Evolutionary conservation across 2,113 vertebrate genomes (phyloP).

Genomic region (Acrocephalus arundinaceus): DNA sequence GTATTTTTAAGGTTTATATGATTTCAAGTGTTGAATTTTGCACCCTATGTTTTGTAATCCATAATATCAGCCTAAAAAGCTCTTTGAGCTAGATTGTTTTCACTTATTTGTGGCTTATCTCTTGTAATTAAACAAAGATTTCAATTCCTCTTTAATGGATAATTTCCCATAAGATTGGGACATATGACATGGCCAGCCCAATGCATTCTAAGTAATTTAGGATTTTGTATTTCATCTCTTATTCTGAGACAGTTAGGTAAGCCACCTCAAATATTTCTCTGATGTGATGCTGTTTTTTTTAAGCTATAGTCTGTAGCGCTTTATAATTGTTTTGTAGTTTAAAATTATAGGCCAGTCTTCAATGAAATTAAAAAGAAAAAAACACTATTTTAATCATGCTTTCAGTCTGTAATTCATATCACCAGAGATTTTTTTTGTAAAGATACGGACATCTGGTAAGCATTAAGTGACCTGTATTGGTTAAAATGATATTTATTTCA

Average conservation of each 20-base stretch:
- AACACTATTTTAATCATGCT: background rate
- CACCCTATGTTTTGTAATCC: conserved; percentile 9
- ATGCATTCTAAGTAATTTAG: background rate
- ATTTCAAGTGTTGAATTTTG: conserved; percentile 23
- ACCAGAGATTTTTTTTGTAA: background rate
- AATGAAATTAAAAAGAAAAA: conserved; percentile 20
- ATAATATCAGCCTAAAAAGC: background rate
- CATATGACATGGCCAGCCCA: background rate
- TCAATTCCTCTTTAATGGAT: background rate
- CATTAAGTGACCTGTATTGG: conserved; percentile 15
- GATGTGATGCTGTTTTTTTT: background rate
- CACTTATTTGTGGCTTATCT: background rate
- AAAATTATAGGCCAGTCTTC: conserved; percentile 16
- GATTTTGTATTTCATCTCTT: background rate
- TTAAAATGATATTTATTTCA: conserved; percentile 66
- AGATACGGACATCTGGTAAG: background rate
- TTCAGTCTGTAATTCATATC: background rate
- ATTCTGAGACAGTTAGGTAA: background rate
- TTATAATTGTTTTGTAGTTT: background rate
- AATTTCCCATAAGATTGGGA: background rate
- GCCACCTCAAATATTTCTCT: background rate
- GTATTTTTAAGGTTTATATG: conserved; percentile 3
- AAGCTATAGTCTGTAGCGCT: background rate
- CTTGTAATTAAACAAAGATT: background rate
- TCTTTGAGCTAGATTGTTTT: background rate